Evolutionary conservation across 2,888 invertebrate species (phyloP).

Genomic region (Eristalis pertinax): DNA sequence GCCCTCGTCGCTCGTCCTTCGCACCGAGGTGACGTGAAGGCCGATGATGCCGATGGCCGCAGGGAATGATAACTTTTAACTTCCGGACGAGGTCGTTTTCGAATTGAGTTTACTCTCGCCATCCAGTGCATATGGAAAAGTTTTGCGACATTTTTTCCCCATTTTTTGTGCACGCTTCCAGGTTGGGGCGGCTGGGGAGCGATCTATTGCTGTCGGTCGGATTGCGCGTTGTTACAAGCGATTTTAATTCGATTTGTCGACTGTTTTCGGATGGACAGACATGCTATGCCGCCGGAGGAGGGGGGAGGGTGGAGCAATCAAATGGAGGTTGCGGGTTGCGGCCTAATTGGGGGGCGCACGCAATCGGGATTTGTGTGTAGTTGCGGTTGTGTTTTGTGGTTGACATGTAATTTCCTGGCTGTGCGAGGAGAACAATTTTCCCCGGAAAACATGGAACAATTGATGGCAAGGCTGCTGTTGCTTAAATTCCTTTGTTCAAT

Average conservation of each 20-base stretch:
- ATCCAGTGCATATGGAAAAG: not conserved
- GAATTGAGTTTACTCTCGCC: constrained; percentile 20
- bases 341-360: not conserved
- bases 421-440: not conserved
- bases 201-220: constrained; percentile 13
- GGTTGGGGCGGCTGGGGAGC: not conserved
- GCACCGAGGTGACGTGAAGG: not conserved
- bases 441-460: not conserved
- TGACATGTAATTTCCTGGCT: not conserved
- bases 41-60: constrained; percentile 32
- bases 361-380: not conserved
- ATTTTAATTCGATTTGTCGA: constrained; percentile 27
- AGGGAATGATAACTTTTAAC: constrained; percentile 18
- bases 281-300: not conserved
- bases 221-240: constrained; percentile 16
- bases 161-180: not conserved
- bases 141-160: not conserved
- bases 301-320: no score
- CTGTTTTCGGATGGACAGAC: not conserved
- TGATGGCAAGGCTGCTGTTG: not conserved
- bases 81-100: constrained; percentile 30
- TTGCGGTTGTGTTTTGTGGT: not conserved
- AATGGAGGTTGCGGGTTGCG: not conserved
- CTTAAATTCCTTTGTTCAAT: not conserved
- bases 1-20: not conserved